Evolutionary conservation across 2,888 invertebrate species (phyloP), one percentile per base, ranked within the genome.

Genomic region (Coecobrya sp.): DNA sequence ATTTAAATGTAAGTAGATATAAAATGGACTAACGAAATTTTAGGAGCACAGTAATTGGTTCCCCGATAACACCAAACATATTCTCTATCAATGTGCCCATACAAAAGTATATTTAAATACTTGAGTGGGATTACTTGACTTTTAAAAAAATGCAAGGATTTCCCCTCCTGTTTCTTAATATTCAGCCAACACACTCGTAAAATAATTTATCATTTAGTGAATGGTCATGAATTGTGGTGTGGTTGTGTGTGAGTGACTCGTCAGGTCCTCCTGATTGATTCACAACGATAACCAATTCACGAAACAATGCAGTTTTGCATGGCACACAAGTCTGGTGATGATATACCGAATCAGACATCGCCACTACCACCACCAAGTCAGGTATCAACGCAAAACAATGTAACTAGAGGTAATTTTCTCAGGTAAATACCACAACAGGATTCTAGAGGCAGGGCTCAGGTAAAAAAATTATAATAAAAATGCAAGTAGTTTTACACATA

Each of bases 61-160:
- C 25, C 62, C 16, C 59, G 2, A 62, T 10, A 0, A n/a, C 55
- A 5, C n/a, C n/a, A n/a, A 65, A 22, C 65, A 30, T 3, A 10
- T 65, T 65, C 19, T 30, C 16, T 7, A 10, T 27, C 68, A 70
- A 42, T 0, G 16, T 16, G 30, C 59, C 8, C 62, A 10, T 25
- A 5, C 62, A 62, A 25, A 76, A 45, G 22, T 42, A 45, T 25
- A 76, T 45, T 76, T 45, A 22, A 62, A 62, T 19, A 13, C 7
- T 25, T 16, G 70, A 4, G 81, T 55, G 59, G 52, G 81, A 27
- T 55, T 59, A 81, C 27, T 36, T 70, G 19, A 11, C 19, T 27
- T 81, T 30, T 42, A 30, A 65, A 65, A 65, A 65, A 81, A 81
- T 59, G 81, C 52, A 59, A 79, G 81, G 27, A 81, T 81, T 81